Conservation (phyloP, 2,797 vertebrate species). For the Peromyscus aztecus region DNA sequence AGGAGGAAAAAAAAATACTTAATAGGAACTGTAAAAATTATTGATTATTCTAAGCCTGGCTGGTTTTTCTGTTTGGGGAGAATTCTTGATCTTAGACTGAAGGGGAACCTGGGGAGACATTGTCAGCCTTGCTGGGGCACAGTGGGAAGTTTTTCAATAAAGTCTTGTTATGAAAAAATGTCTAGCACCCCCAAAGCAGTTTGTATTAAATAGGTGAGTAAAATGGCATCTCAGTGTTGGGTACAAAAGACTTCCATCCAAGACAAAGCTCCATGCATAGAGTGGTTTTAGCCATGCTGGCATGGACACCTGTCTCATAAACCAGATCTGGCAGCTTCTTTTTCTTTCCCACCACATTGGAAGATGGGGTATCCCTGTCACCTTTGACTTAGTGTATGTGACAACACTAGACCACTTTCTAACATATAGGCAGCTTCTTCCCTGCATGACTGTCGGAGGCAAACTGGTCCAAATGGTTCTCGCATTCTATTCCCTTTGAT, state of each 20-base stretch:
- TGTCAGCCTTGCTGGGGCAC: background rate
- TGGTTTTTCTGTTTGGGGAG: conserved; percentile 12
- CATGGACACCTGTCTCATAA: background rate
- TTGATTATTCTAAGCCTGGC: background rate
- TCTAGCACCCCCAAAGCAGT: background rate
- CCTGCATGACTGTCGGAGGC: background rate
- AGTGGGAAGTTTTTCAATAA: background rate
- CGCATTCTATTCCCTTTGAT: conserved; percentile 35
- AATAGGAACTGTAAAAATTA: background rate
- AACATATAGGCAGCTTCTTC: background rate
- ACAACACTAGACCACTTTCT: background rate
- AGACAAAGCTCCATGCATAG: background rate
- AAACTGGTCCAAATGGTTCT: conserved; percentile 15
- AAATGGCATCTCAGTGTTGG: background rate
- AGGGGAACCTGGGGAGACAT: background rate
- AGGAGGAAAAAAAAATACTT: no score
- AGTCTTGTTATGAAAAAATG: background rate
- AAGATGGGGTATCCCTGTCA: background rate
- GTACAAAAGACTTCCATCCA: background rate
- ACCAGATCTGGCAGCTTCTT: background rate
- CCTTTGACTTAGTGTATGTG: background rate
- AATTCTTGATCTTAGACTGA: background rate
- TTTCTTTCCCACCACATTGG: background rate
- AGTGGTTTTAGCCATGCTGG: background rate
- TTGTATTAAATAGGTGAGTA: background rate